Evolutionary conservation across 2,797 vertebrate species (phyloP).

Genomic region (Chelonia mydas): DNA sequence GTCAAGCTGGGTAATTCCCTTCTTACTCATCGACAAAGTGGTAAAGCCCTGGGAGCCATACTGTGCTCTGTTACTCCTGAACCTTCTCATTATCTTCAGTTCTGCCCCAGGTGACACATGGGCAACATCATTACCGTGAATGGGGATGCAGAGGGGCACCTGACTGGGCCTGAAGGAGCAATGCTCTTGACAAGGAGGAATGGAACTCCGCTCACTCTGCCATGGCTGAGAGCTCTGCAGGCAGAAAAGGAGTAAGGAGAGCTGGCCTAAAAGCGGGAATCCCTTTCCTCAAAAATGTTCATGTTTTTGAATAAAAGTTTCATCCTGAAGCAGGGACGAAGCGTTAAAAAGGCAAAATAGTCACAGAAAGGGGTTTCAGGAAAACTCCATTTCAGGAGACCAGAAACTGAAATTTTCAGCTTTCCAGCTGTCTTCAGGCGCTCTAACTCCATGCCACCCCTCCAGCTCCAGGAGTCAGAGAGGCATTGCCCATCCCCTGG

Average conservation of each 20-base stretch:
- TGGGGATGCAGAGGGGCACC: background rate
- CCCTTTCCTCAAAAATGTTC: background rate
- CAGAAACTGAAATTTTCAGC: too few relatives aligned
- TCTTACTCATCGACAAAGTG: background rate
- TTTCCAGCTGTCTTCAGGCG: too few relatives aligned
- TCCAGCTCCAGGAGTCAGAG: too few relatives aligned
- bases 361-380: background rate
- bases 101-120: background rate
- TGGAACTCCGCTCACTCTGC: background rate
- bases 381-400: background rate
- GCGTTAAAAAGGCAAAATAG: too few relatives aligned
- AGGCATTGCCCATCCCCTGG: accelerated
- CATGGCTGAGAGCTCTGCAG: background rate
- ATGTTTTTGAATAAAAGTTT: background rate
- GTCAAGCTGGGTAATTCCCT: background rate
- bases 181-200: background rate
- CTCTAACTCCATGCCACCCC: too few relatives aligned
- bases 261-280: background rate
- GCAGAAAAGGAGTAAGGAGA: background rate
- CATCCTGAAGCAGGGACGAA: background rate
- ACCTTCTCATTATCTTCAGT: background rate
- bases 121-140: background rate
- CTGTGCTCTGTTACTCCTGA: background rate
- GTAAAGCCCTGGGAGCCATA: background rate
- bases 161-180: background rate